Evolutionary conservation across 2,888 invertebrate species (phyloP).

Genomic region (Lochmaea crataegi): DNA sequence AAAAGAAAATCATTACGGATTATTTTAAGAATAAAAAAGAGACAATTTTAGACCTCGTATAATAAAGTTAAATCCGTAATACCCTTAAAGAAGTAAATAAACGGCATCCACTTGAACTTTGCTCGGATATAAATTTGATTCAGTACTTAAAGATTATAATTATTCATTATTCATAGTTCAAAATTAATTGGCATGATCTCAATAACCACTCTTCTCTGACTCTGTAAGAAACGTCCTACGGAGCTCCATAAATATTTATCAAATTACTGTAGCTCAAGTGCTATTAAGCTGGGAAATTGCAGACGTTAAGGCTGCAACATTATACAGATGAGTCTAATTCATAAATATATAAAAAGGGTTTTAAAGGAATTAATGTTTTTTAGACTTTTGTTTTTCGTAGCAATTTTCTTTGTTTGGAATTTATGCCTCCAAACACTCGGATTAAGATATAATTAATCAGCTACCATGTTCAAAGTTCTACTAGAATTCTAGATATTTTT

Average conservation of each 20-base stretch:
- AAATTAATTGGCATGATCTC: constrained; percentile 28
- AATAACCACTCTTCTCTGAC: constrained; percentile 12
- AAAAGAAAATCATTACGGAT: too few species aligned
- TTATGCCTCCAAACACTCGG: too few species aligned
- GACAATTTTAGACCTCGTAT: not conserved
- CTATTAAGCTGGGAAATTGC: constrained; percentile 12
- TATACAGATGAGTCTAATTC: not conserved
- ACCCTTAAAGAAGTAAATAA: constrained; percentile 17
- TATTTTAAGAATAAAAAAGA: not conserved
- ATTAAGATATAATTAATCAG: too few species aligned
- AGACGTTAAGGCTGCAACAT: constrained; percentile 8
- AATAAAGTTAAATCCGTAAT: not conserved
- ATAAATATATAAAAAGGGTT: not conserved
- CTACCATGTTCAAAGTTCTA: too few species aligned
- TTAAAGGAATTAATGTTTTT: not conserved
- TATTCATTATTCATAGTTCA: constrained; percentile 21
- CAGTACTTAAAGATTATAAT: constrained; percentile 24
- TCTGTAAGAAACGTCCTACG: constrained; percentile 17
- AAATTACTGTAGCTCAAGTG: constrained; percentile 22
- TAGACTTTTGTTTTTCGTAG: not conserved
- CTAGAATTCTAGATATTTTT: too few species aligned
- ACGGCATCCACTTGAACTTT: constrained; percentile 18
- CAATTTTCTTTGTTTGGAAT: not conserved
- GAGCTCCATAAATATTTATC: constrained; percentile 29
- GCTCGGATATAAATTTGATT: constrained; percentile 10